Evolutionary conservation across 2,797 vertebrate species (phyloP), one percentile per base, ranked within the genome.

Genomic region (Margarornis squamiger): DNA sequence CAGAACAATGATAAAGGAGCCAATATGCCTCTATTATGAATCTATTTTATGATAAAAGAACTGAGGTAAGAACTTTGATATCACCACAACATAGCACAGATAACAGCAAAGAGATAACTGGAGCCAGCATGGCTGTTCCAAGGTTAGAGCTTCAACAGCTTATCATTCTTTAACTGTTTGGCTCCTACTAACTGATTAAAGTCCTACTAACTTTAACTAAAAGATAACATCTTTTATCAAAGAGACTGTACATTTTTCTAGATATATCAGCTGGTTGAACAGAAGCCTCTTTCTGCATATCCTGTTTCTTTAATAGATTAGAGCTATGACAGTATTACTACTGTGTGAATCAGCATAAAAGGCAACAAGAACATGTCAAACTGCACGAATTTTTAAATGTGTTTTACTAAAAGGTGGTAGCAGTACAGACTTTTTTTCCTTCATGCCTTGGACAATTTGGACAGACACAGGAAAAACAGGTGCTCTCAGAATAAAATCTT

Each of bases 81-180:
- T 90, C 34, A 48, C 43, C 22, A 18, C 32, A 57, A 77, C 14
- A 73, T 24, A 52, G 71, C 86, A 86, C 19, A 59, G 92, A 89
- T 91, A 96, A 89, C 65, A 84, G 12, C 27, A 74, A 82, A 80
- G 45, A 86, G 92, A 87, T 96, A 96, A 95, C 43, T 66, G 26
- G 22, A 59, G 41, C 12, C n/a, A 89, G 34, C 36, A n/a, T 5
- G 2, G 52, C 38, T 68, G 36, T 59, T 83, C 30, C 87, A 94
- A 96, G 85, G 83, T 81, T 93, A 86, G 43, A 57, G 14, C 29
- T 82, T 70, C 85, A 86, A 65, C 7, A 77, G 11, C 12, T 48
- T 26, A 95, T 92, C 63, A 82, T 5, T 78, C 76, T 93, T 95
- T 95, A 94, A 93, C 74, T 88, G 55, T 76, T 86, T 51, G 52